Base-by-base conservation (phyloP, 1,140 invertebrate species). In the Adoxophyes honmai region DNA sequence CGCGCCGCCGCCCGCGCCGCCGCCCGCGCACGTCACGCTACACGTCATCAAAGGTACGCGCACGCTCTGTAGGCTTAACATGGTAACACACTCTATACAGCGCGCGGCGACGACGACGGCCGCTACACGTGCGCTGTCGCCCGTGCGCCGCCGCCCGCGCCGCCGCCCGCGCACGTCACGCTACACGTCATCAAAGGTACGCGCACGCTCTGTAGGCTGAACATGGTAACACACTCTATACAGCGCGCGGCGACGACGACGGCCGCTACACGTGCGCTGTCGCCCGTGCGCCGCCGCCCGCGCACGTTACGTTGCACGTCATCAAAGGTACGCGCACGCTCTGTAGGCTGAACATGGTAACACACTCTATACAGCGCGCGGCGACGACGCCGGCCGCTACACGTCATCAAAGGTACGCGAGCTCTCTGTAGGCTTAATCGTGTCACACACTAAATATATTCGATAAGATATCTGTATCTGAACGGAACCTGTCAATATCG, bases 181-280 rank as follows among this genome's bases (percentile, higher is more conserved):
- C 57, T 86, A 51, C 81, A 88, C 54, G 73, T 86, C 39, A 88
- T 85, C 11, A 86, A 86, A 75, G 82, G 82, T 86, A 69, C 16
- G 34, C 54, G 34, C 18, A 7, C 33, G 38, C 28, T 39, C 13
- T 56, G 13, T 15, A 14, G 53, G 8, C 0, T 52, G 13, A n/a
- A n/a, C n/a, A n/a, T n/a, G n/a, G n/a, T n/a, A n/a, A n/a, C n/a
- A n/a, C n/a, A n/a, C n/a, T n/a, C n/a, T n/a, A n/a, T n/a, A n/a
- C n/a, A n/a, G 85, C 86, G 34, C 70, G 80, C 10, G 69, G 58
- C n/a, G 80, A 83, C 11, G 85, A 88, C 44, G 85, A 81, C 0
- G 85, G 85, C 0, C 73, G 74, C 1, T 88, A 88, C 62, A 77
- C 77, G 8, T 88, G 85, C 62, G 75, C 64, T 4, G 75, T 88